Conservation (phyloP, 1,140 invertebrate species). For the Cotesia vestalis region DNA sequence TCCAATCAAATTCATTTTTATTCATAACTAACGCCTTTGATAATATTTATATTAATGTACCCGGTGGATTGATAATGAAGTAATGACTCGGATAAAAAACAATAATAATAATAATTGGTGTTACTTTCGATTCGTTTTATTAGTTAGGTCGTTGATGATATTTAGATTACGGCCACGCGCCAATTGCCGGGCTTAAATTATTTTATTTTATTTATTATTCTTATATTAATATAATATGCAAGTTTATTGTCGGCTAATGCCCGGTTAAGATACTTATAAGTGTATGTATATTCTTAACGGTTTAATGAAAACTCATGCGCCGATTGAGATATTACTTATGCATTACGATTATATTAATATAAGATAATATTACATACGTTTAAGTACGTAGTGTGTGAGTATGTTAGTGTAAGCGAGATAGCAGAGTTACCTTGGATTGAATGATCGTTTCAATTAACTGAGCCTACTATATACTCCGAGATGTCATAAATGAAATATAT, state of each 20-base stretch:
- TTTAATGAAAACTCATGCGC: constrained; percentile 21
- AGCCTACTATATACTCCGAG: background rate
- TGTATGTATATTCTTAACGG: background rate
- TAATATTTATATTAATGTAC: too few species aligned
- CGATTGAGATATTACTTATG: constrained; percentile 32
- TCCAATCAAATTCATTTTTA: too few species aligned
- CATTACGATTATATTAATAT: too few species aligned
- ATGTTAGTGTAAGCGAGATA: background rate
- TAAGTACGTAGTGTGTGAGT: background rate
- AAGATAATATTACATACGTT: background rate
- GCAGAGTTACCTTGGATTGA: constrained; percentile 22
- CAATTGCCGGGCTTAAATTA: constrained; percentile 2
- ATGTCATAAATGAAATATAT: constrained; percentile 24
- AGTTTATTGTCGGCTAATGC: constrained; percentile 33
- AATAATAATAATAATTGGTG: constrained; percentile 20
- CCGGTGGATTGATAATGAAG: background rate
- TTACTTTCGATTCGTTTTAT: constrained; percentile 39
- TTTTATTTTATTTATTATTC: constrained; percentile 25
- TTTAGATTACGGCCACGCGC: constrained; percentile 37
- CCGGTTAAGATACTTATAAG: background rate
- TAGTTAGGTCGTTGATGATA: constrained; percentile 41
- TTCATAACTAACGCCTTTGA: too few species aligned
- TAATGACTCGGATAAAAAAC: constrained; percentile 10
- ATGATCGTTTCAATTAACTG: constrained; percentile 30
- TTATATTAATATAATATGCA: constrained; percentile 15